These are phyloP conservation scores for Pseudoips prasinana DNA, from an alignment of 2,888 invertebrate genomes.

Conservation along the genomic window DNA sequence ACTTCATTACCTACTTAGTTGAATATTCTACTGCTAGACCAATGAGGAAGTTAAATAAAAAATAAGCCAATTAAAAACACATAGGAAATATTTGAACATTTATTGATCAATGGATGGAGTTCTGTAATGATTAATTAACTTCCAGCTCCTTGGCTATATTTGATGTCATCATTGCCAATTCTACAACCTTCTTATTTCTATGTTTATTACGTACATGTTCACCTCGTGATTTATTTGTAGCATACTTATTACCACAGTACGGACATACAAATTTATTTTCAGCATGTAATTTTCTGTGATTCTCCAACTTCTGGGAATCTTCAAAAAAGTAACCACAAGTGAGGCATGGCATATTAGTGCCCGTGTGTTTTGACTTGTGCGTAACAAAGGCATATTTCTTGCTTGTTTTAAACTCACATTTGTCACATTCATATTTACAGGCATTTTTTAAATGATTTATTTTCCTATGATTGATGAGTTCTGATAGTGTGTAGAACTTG, in stretches of 20 bases:
- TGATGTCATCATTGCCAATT: too few species aligned
- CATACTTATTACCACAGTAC: conserved; percentile 51
- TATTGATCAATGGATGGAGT: too few species aligned
- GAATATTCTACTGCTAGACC: too few species aligned
- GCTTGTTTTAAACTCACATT: conserved; percentile 49
- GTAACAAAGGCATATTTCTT: conserved; percentile 34
- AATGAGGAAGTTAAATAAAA: too few species aligned
- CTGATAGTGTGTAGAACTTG: conserved; percentile 53
- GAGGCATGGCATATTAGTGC: conserved; percentile 47
- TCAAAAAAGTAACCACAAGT: conserved; percentile 58
- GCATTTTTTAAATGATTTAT: conserved; percentile 44
- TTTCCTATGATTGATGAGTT: conserved; percentile 55
- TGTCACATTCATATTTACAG: conserved; percentile 36
- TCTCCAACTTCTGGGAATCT: conserved; percentile 39
- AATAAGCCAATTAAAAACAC: too few species aligned
- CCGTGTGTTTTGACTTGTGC: conserved; percentile 50
- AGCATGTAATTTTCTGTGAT: conserved; percentile 53
- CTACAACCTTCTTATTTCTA: too few species aligned
- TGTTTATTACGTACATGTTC: too few species aligned
- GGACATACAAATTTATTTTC: conserved; percentile 52
- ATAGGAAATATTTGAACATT: too few species aligned
- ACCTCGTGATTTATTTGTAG: conserved; percentile 30
- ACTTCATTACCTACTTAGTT: too few species aligned
- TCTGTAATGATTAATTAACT: too few species aligned
- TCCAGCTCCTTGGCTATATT: too few species aligned